Conservation (phyloP, 1,140 invertebrate genomes). For the Lepidurus apus region DNA sequence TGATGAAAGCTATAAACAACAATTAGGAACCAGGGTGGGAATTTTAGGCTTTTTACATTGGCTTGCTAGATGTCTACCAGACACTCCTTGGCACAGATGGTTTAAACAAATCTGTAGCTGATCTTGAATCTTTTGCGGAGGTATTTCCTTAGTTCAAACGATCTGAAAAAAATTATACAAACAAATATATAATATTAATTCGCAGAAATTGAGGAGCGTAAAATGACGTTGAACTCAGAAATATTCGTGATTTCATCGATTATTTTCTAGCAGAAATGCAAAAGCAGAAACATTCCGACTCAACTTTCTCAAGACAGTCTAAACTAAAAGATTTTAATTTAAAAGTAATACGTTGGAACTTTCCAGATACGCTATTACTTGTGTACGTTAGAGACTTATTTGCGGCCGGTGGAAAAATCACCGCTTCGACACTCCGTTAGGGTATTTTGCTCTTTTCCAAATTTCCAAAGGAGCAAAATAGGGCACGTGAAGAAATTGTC, state of each 20-base stretch:
- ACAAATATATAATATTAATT: neutral
- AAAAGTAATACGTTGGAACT: neutral
- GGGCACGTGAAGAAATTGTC: conserved; percentile 43
- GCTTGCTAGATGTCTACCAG: conserved; percentile 23
- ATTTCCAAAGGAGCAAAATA: conserved; percentile 42
- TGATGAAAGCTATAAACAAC: neutral
- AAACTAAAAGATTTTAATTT: neutral
- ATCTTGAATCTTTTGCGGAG: conserved; percentile 52
- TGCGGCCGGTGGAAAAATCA: conserved; percentile 41
- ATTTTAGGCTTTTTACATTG: conserved; percentile 15
- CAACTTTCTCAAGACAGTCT: conserved; percentile 30
- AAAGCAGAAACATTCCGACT: conserved; percentile 17
- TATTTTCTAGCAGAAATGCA: conserved; percentile 60
- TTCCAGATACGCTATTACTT: neutral
- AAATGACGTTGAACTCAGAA: conserved; percentile 56
- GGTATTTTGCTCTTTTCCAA: conserved; percentile 40
- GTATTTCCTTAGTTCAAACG: conserved; percentile 39
- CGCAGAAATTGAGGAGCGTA: conserved; percentile 63
- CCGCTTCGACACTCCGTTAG: conserved; percentile 43
- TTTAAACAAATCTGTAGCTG: conserved; percentile 49
- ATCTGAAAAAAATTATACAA: too few relatives aligned
- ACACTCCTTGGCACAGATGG: conserved; percentile 49
- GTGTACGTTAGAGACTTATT: conserved; percentile 19
- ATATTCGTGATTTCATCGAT: conserved; percentile 77
- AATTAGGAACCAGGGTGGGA: neutral